Evolutionary conservation across 2,888 invertebrate genomes (phyloP).

Genomic region (Vesta saturnalis): DNA sequence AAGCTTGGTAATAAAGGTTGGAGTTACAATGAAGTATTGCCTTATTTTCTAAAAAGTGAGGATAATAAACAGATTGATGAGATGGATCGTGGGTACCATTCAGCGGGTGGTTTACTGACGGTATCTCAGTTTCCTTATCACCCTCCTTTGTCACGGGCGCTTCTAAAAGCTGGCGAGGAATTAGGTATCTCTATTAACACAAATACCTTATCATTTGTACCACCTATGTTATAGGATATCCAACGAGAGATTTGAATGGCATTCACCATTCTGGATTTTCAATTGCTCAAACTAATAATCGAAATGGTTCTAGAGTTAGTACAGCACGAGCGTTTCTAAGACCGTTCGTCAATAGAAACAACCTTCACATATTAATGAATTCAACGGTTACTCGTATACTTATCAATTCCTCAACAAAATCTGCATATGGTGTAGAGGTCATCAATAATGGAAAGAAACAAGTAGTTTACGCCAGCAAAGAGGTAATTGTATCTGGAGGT

Average conservation of each 20-base stretch:
- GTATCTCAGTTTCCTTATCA: slow-evolving; percentile 87
- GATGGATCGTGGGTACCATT: slow-evolving; percentile 82
- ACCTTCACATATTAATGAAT: slow-evolving; percentile 86
- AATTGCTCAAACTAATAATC: slow-evolving; percentile 88
- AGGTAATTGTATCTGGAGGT: slow-evolving; percentile 71
- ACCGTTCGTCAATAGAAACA: slow-evolving; percentile 78
- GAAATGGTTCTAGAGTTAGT: slow-evolving; percentile 86
- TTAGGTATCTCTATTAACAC: slow-evolving; percentile 65
- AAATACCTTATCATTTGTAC: neutral
- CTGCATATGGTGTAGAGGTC: slow-evolving; percentile 82
- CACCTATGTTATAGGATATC: slow-evolving; percentile 69
- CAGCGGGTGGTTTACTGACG: slow-evolving; percentile 79
- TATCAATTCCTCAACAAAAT: slow-evolving; percentile 77
- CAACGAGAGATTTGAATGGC: slow-evolving; percentile 84
- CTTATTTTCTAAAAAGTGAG: slow-evolving; percentile 89
- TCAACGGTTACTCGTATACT: slow-evolving; percentile 81
- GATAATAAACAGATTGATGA: slow-evolving; percentile 77
- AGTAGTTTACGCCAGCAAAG: slow-evolving; percentile 72
- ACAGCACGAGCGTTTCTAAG: slow-evolving; percentile 84
- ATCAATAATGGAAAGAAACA: slow-evolving; percentile 67
- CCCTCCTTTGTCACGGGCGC: slow-evolving; percentile 81
- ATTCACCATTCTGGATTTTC: slow-evolving; percentile 82
- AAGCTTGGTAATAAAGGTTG: slow-evolving; percentile 87
- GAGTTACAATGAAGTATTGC: slow-evolving; percentile 89
- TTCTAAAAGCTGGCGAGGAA: slow-evolving; percentile 82